Evolutionary conservation across 1,140 invertebrate species (phyloP).

Genomic region (Aphidius gifuensis): DNA sequence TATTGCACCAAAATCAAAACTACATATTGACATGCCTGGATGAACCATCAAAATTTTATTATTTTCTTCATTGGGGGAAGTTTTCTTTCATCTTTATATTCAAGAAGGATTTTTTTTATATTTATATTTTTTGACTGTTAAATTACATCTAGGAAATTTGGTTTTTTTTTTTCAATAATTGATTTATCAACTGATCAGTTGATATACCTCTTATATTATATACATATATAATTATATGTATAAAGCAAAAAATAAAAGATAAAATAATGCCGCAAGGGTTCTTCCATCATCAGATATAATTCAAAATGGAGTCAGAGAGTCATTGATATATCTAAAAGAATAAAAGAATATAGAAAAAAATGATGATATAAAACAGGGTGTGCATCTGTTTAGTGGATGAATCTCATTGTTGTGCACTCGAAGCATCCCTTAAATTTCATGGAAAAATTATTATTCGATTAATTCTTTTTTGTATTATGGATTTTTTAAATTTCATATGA

Average conservation of each 20-base stretch:
- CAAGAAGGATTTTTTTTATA: too few relatives aligned
- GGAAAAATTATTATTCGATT: background rate
- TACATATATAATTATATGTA: too few relatives aligned
- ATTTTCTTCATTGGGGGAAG: slow-evolving; percentile 17
- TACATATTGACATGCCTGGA: slow-evolving; percentile 36
- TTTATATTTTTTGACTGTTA: too few relatives aligned
- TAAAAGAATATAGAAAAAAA: slow-evolving; percentile 9
- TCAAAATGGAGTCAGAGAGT: slow-evolving; percentile 54
- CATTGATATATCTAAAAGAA: slow-evolving; percentile 28
- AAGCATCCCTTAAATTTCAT: background rate
- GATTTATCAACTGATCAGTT: background rate
- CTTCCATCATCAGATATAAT: slow-evolving; percentile 40
- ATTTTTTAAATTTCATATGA: too few relatives aligned
- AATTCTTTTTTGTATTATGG: background rate
- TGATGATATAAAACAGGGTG: background rate
- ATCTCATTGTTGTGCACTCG: too few relatives aligned
- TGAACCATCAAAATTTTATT: slow-evolving; percentile 35
- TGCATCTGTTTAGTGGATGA: slow-evolving; percentile 15
- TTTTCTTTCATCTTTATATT: background rate
- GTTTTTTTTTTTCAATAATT: background rate
- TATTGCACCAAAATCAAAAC: slow-evolving; percentile 50
- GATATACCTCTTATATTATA: too few relatives aligned
- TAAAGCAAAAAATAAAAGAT: background rate
- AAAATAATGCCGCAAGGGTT: slow-evolving; percentile 17
- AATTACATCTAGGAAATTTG: too few relatives aligned